Percentiles rank a stretch among this genome's conserved stretches.
Conservation (phyloP, 2,797 vertebrate genomes). For the Chaetodon trifasciatus region DNA sequence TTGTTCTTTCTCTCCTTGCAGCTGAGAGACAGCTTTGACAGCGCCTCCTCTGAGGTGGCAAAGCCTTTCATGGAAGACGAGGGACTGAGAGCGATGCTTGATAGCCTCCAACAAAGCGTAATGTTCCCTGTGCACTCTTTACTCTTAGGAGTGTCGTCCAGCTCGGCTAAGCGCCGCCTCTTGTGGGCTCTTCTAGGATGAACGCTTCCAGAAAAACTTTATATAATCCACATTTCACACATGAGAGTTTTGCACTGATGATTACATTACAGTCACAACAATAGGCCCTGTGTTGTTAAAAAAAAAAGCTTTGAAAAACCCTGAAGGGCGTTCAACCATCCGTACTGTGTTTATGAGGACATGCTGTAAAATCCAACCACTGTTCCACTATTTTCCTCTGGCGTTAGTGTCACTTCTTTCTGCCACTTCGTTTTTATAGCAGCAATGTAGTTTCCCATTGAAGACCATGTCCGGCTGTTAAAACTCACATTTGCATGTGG, state of each 20-base stretch:
- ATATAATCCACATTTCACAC: not conserved
- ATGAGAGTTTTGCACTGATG: not conserved
- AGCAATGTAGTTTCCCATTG: not conserved
- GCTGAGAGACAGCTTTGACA: rapidly evolving
- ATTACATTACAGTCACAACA: not conserved
- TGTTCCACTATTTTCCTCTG: no score
- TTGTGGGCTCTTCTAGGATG: no score
- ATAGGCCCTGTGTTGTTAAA: not conserved
- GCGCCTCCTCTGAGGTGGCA: not conserved
- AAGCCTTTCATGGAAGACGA: not conserved
- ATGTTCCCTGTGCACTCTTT: not conserved
- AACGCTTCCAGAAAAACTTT: not conserved
- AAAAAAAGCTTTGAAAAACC: no score
- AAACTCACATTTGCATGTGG: not conserved
- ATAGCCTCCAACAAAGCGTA: not conserved
- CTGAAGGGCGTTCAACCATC: no score
- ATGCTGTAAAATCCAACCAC: not conserved
- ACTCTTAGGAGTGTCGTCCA: no score
- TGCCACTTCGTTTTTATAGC: not conserved
- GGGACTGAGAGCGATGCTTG: not conserved
- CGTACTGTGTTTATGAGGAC: not conserved
- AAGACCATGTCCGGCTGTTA: not conserved
- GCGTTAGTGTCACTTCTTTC: not conserved
- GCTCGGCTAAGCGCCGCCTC: no score
- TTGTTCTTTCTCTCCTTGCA: not conserved